Percentiles rank a stretch among this genome's conserved stretches.
phyloP scores from a whole-genome alignment of 1,140 invertebrate species.

The Heliconius hermathena region DNA sequence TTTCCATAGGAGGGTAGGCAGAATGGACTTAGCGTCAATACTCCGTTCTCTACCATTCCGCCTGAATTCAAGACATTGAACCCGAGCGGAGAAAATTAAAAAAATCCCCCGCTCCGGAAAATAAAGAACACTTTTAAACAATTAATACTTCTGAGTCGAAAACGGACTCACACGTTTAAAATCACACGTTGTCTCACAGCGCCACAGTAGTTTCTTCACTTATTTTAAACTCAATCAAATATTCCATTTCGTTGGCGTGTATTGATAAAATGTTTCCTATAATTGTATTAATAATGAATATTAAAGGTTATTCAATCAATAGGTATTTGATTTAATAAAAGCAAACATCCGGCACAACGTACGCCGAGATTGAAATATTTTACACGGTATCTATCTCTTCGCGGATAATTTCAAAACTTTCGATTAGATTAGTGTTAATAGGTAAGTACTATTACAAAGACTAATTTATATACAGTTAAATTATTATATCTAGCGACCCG shows the following conservation, averaged over 20 bases:
- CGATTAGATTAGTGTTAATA: too few species aligned
- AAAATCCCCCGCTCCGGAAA: too few species aligned
- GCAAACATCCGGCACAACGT: neutral
- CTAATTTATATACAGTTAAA: too few species aligned
- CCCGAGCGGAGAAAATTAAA: too few species aligned
- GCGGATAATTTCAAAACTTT: neutral
- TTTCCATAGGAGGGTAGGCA: too few species aligned
- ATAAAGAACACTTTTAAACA: neutral
- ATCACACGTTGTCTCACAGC: neutral
- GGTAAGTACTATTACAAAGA: too few species aligned
- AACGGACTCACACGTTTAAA: neutral
- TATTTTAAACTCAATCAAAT: neutral
- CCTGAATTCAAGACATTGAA: too few species aligned
- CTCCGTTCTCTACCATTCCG: too few species aligned
- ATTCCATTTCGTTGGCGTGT: neutral
- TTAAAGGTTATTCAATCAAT: neutral
- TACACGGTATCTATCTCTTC: neutral
- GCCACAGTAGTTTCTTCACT: neutral
- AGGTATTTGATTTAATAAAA: conserved; percentile 5
- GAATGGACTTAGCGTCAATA: too few species aligned
- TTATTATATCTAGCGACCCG: too few species aligned
- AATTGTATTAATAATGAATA: neutral
- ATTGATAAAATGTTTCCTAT: neutral
- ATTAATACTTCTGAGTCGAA: too few species aligned
- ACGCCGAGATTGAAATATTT: neutral